Percentiles rank a stretch among this genome's conserved stretches.
Evolutionary conservation across 2,888 invertebrate species (phyloP).

Genomic region (Adelphocoris suturalis): DNA sequence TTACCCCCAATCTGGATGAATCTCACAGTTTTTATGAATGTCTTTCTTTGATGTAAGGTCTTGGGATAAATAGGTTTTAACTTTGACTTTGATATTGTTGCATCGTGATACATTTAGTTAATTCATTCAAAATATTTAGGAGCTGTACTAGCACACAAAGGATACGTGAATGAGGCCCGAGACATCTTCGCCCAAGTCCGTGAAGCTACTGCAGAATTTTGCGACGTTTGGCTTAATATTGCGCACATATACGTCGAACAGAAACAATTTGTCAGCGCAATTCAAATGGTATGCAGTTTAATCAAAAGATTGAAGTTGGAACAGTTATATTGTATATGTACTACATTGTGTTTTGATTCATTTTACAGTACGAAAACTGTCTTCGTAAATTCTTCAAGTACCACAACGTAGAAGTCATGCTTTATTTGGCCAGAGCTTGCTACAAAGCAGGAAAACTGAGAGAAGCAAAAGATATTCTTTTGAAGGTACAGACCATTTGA

Average conservation of each 20-base stretch:
- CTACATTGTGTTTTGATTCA: background rate
- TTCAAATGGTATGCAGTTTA: conserved; percentile 90
- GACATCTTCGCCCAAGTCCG: conserved; percentile 99
- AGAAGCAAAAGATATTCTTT: conserved; percentile 91
- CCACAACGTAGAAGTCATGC: conserved; percentile 97
- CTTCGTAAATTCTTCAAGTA: conserved; percentile 97
- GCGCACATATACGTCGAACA: conserved; percentile 99
- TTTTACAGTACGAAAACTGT: conserved; percentile 95
- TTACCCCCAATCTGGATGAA: no score
- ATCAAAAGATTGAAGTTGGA: background rate
- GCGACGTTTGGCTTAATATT: conserved; percentile 99
- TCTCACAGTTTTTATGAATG: no score
- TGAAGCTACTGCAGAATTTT: conserved; percentile 99
- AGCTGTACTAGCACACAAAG: conserved; percentile 94
- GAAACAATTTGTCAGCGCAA: conserved; percentile 97
- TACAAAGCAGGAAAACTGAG: conserved; percentile 92
- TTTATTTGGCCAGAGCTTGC: conserved; percentile 96
- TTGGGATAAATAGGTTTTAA: no score
- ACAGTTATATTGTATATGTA: background rate
- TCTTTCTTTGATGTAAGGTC: no score
- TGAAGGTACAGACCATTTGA: conserved; percentile 81
- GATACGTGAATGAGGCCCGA: conserved; percentile 95
- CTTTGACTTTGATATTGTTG: no score
- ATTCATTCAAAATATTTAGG: conserved; percentile 77
- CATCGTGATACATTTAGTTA: no score